Base-by-base conservation (phyloP, 1,140 invertebrate species). In the Ips nitidus region DNA sequence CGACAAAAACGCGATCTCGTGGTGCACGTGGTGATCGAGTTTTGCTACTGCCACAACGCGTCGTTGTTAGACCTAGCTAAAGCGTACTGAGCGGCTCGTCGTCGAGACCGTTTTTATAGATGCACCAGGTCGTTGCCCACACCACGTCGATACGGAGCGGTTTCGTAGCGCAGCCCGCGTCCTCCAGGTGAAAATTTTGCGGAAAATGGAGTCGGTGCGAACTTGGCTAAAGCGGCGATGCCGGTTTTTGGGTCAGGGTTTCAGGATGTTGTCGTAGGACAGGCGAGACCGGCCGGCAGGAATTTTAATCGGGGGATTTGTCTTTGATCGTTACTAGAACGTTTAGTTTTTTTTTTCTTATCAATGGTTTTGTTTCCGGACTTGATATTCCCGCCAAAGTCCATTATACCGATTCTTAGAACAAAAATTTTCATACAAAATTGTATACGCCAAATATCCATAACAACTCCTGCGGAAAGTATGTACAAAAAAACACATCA, bases 51-150 rank as follows among this genome's bases (percentile, higher is more conserved):
- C 77, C 78, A 80, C 76, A 77, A 79, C 75, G 74, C 76, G 68
- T 66, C 70, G 78, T 77, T 75, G 74, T 70, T 76, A 77, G 77
- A 80, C 78, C 78, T 80, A 79, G 78, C 78, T 78, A 77, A 73
- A 64, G 65, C 67, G 64, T 71, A 74, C 73, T 74, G 70, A 66
- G 69, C 67, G 70, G 43, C 47, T 56, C 43, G 42, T 5, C 3
- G 7, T 52, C 42, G 53, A 37, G 56, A 40, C 67, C 65, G 38
- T 8, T 74, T 74, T 67, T 74, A 74, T 74, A 74, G 66, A 63
- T 52, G 61, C 42, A 55, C 41, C 64, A 59, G 69, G 69, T 66
- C 66, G 65, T 55, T 64, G 61, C 69, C 69, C 61, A 64, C 69
- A 55, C 60, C 62, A 69, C 61, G 55, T n/a, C 39, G 40, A 61